These are phyloP conservation scores for Acyrthosiphon pisum DNA, from an alignment of 1,140 invertebrate genomes.

Conservation along the genomic window DNA sequence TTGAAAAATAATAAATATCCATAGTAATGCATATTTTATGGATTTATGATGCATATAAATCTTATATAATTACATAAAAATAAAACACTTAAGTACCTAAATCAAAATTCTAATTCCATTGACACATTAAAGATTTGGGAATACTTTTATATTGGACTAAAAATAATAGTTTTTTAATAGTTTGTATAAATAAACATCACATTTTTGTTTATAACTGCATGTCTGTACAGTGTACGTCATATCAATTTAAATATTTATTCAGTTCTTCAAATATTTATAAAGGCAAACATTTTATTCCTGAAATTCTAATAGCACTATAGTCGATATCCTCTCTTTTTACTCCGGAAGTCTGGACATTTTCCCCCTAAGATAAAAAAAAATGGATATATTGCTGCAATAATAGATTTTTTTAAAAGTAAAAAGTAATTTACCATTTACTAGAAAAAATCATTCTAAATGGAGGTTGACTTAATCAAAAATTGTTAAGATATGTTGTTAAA, in stretches of 20 bases:
- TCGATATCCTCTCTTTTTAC: neutral
- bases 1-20: neutral
- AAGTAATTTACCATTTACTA: neutral
- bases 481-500: no score
- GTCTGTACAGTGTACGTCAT: neutral
- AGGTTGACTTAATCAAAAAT: no score
- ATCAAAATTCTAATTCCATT: neutral
- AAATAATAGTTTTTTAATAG: slow-evolving; percentile 19
- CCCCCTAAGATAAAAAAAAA: neutral
- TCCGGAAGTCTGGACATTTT: neutral
- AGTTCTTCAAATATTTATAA: neutral
- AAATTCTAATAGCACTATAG: neutral
- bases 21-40: no score
- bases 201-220: neutral
- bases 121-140: neutral
- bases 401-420: neutral
- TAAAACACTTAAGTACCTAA: neutral
- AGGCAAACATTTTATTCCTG: neutral
- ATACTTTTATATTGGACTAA: neutral
- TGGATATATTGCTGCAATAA: neutral
- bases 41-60: neutral
- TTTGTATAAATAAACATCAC: neutral
- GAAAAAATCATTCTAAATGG: neutral
- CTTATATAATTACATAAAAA: neutral
- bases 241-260: neutral